Percentiles rank a stretch among this genome's conserved stretches.
These are phyloP conservation scores for Ochotona curzoniae DNA, from an alignment of 2,113 vertebrate species.

Conservation along the genomic window DNA sequence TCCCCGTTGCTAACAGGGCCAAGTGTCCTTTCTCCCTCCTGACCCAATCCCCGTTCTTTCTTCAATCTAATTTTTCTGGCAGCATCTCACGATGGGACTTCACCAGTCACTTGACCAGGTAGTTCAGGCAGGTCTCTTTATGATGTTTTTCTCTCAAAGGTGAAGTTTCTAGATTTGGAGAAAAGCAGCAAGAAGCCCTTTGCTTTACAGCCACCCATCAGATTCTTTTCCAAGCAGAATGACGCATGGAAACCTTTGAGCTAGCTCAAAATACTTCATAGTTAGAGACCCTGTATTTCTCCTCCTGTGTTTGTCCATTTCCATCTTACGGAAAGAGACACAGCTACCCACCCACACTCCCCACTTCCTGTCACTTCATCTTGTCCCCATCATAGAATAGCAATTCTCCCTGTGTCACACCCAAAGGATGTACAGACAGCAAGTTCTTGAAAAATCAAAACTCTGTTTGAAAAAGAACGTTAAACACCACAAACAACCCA, in stretches of 20 bases:
- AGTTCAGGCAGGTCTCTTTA: neutral
- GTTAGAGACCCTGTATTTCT: neutral
- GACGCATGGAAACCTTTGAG: neutral
- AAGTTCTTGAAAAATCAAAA: conserved; percentile 28
- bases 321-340: neutral
- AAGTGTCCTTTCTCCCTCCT: conserved; percentile 27
- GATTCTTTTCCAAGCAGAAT: conserved; percentile 27
- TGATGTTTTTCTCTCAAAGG: neutral
- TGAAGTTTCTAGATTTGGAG: neutral
- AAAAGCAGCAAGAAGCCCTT: neutral
- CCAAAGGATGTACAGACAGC: neutral
- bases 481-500: conserved; percentile 26
- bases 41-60: neutral
- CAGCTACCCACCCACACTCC: neutral
- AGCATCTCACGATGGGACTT: neutral
- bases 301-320: conserved; percentile 46
- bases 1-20: neutral
- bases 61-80: neutral
- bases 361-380: conserved; percentile 48
- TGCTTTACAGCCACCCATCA: neutral
- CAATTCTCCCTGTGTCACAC: neutral
- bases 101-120: neutral
- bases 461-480: conserved; percentile 40
- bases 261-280: conserved; percentile 31
- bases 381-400: neutral